These are phyloP conservation scores for Neotoxoptera formosana DNA, from an alignment of 1,140 invertebrate species.

Conservation along the genomic window DNA sequence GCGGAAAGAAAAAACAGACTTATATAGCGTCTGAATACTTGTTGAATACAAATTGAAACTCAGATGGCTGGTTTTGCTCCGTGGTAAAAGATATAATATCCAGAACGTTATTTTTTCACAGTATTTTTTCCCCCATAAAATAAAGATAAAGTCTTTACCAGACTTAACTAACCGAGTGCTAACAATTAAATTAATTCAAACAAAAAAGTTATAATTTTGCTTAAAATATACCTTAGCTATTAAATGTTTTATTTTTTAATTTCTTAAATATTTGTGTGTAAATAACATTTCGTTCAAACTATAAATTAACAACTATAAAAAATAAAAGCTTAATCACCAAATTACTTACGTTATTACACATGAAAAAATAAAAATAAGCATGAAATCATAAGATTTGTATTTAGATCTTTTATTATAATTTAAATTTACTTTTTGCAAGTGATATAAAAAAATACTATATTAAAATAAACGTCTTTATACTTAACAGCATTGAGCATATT, in stretches of 20 bases:
- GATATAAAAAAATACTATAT: neutral
- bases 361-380: neutral
- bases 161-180: neutral
- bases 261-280: neutral
- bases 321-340: neutral
- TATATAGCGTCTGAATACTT: constrained; percentile 47
- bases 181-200: neutral
- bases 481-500: neutral
- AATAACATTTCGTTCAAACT: neutral
- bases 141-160: neutral
- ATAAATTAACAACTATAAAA: neutral
- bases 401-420: neutral
- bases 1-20: constrained; percentile 17
- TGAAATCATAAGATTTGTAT: neutral
- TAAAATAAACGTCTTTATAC: neutral
- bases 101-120: constrained; percentile 21
- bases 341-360: neutral
- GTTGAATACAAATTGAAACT: constrained; percentile 52
- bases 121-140: constrained; percentile 5
- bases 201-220: neutral
- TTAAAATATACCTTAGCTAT: neutral
- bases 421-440: neutral
- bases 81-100: neutral
- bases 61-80: constrained; percentile 35
- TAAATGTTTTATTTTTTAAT: neutral